phyloP scores from a whole-genome alignment of 2,797 vertebrate genomes.

The Botia kubotai region DNA sequence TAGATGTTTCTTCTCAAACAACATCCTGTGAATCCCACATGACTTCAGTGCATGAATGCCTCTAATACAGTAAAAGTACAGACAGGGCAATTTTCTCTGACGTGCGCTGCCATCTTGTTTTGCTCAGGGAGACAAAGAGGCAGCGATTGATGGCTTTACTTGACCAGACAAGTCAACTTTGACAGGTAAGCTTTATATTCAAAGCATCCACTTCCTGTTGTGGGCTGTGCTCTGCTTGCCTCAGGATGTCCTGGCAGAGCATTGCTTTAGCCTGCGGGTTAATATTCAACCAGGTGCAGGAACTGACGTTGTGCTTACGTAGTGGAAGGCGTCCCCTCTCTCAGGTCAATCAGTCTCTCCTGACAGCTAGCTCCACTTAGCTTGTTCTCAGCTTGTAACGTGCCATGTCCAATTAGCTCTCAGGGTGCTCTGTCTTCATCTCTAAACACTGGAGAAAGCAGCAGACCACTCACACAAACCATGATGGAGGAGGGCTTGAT shows the following conservation, averaged over 20 bases:
- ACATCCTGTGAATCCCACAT: constrained; percentile 56
- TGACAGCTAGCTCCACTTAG: constrained; percentile 79
- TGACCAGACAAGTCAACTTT: constrained; percentile 60
- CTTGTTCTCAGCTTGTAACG: constrained; percentile 85
- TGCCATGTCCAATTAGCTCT: constrained; percentile 89
- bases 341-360: constrained; percentile 74
- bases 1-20: constrained; percentile 50
- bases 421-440: constrained; percentile 79
- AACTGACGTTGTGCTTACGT: constrained; percentile 74
- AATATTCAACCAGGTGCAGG: constrained; percentile 88
- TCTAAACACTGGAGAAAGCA: constrained; percentile 69
- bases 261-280: constrained; percentile 81
- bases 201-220: constrained; percentile 62
- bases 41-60: constrained; percentile 66
- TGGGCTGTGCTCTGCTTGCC: constrained; percentile 77
- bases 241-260: constrained; percentile 76
- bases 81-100: constrained; percentile 80
- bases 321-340: constrained; percentile 61
- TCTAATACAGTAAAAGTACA: constrained; percentile 75
- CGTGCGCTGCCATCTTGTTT: constrained; percentile 79
- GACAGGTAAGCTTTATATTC: constrained; percentile 9
- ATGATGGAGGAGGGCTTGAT: constrained; percentile 85
- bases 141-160: constrained; percentile 81
- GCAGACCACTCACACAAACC: constrained; percentile 73
- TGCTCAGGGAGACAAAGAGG: constrained; percentile 77